Percentiles rank a stretch among this genome's conserved stretches.
phyloP scores from a whole-genome alignment of 2,797 vertebrate species.

The Myotis planiceps region DNA sequence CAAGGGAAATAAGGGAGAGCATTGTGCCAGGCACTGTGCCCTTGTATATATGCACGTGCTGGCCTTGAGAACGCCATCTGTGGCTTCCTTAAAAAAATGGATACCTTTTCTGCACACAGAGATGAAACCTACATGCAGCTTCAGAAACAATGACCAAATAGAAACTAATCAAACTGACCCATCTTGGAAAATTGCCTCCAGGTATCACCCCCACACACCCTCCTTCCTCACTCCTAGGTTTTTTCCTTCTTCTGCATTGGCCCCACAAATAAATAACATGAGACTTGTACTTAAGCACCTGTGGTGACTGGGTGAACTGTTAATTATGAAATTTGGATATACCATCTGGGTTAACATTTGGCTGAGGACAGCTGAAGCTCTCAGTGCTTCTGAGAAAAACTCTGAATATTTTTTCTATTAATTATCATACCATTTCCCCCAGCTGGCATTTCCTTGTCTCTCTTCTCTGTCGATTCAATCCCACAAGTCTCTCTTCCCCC shows the following conservation, averaged over 20 bases:
- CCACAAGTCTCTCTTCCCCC: slow-evolving; percentile 15
- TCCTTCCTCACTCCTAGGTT: background rate
- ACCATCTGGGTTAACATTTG: slow-evolving; percentile 81
- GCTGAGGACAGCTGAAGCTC: slow-evolving; percentile 78
- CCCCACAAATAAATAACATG: slow-evolving; percentile 53
- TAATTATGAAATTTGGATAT: slow-evolving; percentile 79
- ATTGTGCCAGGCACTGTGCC: background rate
- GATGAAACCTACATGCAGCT: background rate
- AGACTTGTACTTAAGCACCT: slow-evolving; percentile 66
- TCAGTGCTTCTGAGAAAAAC: slow-evolving; percentile 73
- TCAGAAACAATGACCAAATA: background rate
- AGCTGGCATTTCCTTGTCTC: slow-evolving; percentile 68
- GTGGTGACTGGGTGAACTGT: slow-evolving; percentile 69
- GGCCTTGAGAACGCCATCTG: background rate
- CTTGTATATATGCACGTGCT: background rate
- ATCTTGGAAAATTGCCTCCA: background rate
- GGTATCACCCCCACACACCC: background rate
- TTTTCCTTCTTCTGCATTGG: slow-evolving; percentile 26
- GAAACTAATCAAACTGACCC: background rate
- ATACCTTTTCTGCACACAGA: background rate
- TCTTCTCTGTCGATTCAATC: slow-evolving; percentile 43
- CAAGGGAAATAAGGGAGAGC: background rate
- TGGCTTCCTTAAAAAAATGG: background rate
- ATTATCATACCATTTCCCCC: slow-evolving; percentile 71
- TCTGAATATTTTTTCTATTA: slow-evolving; percentile 74